Evolutionary conservation across 2,113 vertebrate genomes (phyloP).

Genomic region (Salvelinus fontinalis): DNA sequence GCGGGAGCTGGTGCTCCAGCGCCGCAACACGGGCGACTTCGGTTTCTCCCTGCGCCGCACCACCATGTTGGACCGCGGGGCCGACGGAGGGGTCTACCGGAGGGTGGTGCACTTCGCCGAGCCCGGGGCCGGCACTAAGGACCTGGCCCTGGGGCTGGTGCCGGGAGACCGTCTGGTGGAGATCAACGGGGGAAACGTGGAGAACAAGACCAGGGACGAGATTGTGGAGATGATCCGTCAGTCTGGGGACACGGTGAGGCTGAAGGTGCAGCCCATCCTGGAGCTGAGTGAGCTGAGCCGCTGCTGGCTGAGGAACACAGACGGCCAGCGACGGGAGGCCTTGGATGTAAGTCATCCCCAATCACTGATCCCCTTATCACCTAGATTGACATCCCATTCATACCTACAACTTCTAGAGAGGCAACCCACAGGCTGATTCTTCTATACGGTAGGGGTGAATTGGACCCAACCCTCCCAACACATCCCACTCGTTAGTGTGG

Average conservation of each 20-base stretch:
- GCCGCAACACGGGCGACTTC: conserved; percentile 91
- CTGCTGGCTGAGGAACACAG: conserved; percentile 84
- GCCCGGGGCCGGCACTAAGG: conserved; percentile 88
- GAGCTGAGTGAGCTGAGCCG: conserved; percentile 92
- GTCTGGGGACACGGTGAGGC: conserved; percentile 86
- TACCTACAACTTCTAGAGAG: neutral
- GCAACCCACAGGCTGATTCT: neutral
- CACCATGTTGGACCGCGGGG: conserved; percentile 86
- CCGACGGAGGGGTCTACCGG: conserved; percentile 83
- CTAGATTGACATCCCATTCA: neutral
- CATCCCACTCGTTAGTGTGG: no score
- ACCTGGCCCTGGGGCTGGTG: conserved; percentile 86
- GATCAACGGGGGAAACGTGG: conserved; percentile 91
- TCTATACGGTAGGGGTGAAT: neutral
- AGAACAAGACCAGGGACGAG: conserved; percentile 90
- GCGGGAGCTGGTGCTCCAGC: conserved; percentile 86
- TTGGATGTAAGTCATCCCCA: neutral
- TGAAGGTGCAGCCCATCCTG: conserved; percentile 93
- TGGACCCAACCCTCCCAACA: no score
- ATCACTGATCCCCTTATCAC: neutral
- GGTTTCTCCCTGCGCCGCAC: conserved; percentile 94
- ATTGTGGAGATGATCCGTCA: conserved; percentile 99
- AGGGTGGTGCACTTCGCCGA: conserved; percentile 93
- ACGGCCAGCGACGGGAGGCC: conserved; percentile 67
- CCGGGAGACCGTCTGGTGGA: conserved; percentile 93